These are phyloP conservation scores for Lasius fuliginosus DNA, from an alignment of 2,888 invertebrate genomes.

Conservation along the genomic window DNA sequence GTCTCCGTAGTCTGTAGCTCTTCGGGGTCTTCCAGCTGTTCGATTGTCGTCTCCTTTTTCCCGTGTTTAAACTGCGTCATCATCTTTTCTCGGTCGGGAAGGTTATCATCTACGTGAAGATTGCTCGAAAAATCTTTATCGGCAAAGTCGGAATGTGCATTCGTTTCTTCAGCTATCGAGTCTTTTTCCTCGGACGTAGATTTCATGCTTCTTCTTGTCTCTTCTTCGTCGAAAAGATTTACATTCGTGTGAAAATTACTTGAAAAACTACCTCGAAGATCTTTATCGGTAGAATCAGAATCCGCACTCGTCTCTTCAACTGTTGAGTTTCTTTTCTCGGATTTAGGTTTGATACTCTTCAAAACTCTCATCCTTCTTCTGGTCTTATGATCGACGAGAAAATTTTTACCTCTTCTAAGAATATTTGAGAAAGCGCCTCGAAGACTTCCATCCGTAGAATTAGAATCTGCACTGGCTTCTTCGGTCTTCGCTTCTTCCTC, in stretches of 20 bases:
- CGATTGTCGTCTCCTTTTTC: neutral
- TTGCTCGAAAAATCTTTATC: conserved; percentile 12
- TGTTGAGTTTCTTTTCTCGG: neutral
- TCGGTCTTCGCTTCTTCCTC: neutral
- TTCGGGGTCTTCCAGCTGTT: conserved; percentile 34
- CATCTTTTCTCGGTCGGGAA: neutral
- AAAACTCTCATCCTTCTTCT: conserved; percentile 24
- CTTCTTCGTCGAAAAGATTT: neutral
- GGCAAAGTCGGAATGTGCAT: neutral
- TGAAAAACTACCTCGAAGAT: neutral
- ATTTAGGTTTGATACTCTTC: conserved; percentile 21
- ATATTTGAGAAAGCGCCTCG: neutral
- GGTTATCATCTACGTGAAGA: neutral
- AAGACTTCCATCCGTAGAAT: neutral
- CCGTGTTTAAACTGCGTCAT: conserved; percentile 1
- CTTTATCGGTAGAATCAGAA: neutral
- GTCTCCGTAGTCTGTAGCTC: conserved; percentile 23
- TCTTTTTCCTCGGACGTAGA: neutral
- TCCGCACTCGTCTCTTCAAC: neutral
- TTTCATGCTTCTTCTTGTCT: conserved; percentile 24
- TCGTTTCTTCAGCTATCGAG: conserved; percentile 16
- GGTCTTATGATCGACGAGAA: neutral
- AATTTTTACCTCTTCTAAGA: neutral
- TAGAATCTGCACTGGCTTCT: neutral
- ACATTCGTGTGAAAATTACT: neutral